Percentiles rank a stretch among this genome's conserved stretches.
These are phyloP conservation scores for Microcebus ravelobensis DNA, from an alignment of 2,113 vertebrate species.

Conservation along the genomic window DNA sequence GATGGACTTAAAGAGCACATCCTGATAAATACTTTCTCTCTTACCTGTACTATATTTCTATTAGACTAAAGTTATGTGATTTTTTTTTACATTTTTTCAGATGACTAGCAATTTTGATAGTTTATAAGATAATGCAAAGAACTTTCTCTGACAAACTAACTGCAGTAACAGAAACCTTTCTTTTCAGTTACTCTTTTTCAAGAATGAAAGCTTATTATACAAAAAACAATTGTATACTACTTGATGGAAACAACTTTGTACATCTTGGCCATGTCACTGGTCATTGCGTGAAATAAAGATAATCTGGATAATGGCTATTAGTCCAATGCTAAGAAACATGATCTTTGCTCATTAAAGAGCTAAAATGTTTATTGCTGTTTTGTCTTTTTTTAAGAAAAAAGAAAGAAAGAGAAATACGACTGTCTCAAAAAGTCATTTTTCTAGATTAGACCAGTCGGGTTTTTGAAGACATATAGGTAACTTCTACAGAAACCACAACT, in stretches of 20 bases:
- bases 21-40: constrained; percentile 90
- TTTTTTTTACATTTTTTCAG: constrained; percentile 92
- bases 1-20: constrained; percentile 92
- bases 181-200: constrained; percentile 94
- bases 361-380: constrained; percentile 91
- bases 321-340: constrained; percentile 90
- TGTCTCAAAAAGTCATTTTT: constrained; percentile 87
- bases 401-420: constrained; percentile 78
- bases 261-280: constrained; percentile 87
- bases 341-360: constrained; percentile 93
- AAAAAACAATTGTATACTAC: constrained; percentile 90
- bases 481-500: constrained; percentile 73
- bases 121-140: constrained; percentile 93
- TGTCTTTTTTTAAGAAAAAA: constrained; percentile 87
- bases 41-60: constrained; percentile 93
- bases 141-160: constrained; percentile 94
- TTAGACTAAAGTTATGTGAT: constrained; percentile 92
- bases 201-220: constrained; percentile 92
- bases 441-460: constrained; percentile 82
- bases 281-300: constrained; percentile 90
- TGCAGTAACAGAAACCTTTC: constrained; percentile 93
- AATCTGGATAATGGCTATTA: constrained; percentile 90
- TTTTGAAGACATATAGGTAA: constrained; percentile 83
- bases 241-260: constrained; percentile 91
- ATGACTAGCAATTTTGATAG: constrained; percentile 94